These are phyloP conservation scores for Helleia helle DNA, from an alignment of 2,888 invertebrate species.

Conservation along the genomic window DNA sequence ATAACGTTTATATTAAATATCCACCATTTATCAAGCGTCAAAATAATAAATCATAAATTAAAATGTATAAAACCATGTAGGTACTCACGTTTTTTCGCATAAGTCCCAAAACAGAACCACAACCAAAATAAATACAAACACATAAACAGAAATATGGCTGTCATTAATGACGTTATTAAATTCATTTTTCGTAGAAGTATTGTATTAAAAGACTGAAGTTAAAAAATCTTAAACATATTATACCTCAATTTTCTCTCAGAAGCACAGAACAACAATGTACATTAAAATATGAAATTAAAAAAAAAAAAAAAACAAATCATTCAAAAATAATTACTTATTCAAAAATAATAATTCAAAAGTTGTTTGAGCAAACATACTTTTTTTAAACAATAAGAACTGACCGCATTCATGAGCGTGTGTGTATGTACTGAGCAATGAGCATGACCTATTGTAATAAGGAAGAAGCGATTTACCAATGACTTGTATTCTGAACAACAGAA, in stretches of 20 bases:
- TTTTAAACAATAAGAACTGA: background rate
- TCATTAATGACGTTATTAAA: slow-evolving; percentile 30
- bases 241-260: too few relatives aligned
- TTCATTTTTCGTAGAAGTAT: too few relatives aligned
- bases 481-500: background rate
- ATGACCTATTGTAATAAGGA: background rate
- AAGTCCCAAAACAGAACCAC: slow-evolving; percentile 60
- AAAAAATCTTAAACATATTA: too few relatives aligned
- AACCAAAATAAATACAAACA: slow-evolving; percentile 50
- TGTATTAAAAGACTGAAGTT: too few relatives aligned
- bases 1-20: too few relatives aligned
- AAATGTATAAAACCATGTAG: too few relatives aligned
- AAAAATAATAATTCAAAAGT: too few relatives aligned
- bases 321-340: too few relatives aligned
- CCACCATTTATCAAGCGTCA: too few relatives aligned
- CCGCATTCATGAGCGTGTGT: background rate
- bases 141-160: slow-evolving; percentile 41
- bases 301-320: too few relatives aligned
- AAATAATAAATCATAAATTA: background rate
- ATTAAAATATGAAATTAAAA: too few relatives aligned
- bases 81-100: slow-evolving; percentile 44
- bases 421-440: background rate
- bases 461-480: background rate
- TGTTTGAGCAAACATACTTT: background rate
- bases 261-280: too few relatives aligned